Evolutionary conservation across 2,797 vertebrate genomes (phyloP).

Genomic region (Calcarius lapponicus): DNA sequence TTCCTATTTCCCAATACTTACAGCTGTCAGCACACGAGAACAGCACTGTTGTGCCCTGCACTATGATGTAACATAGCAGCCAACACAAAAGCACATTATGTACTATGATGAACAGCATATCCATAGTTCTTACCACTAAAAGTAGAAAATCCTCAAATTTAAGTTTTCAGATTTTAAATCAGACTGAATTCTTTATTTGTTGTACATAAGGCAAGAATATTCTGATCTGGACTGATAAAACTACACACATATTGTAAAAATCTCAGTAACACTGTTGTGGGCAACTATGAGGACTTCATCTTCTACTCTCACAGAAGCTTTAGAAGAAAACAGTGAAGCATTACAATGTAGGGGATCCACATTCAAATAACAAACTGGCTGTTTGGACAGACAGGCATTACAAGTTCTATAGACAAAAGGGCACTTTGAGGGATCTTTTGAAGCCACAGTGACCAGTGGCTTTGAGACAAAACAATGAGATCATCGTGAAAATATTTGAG

Average conservation of each 20-base stretch:
- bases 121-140: not conserved
- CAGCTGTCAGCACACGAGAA: not conserved
- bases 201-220: not conserved
- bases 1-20: not conserved
- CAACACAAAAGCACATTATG: not conserved
- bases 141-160: not conserved
- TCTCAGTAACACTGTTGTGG: not conserved
- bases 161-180: not conserved
- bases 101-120: not conserved
- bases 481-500: not conserved
- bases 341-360: not conserved
- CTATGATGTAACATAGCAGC: not conserved
- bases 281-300: not conserved
- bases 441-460: not conserved
- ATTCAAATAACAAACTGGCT: not conserved
- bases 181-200: not conserved
- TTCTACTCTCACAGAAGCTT: not conserved
- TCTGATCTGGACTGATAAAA: not conserved
- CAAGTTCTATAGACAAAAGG: not conserved
- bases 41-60: not conserved
- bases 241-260: accelerated
- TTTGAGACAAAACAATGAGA: not conserved
- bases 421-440: not conserved
- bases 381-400: not conserved
- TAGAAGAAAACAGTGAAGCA: not conserved